Evolutionary conservation across 1,140 invertebrate species (phyloP).

Genomic region (Gonioctena quinquepunctata): DNA sequence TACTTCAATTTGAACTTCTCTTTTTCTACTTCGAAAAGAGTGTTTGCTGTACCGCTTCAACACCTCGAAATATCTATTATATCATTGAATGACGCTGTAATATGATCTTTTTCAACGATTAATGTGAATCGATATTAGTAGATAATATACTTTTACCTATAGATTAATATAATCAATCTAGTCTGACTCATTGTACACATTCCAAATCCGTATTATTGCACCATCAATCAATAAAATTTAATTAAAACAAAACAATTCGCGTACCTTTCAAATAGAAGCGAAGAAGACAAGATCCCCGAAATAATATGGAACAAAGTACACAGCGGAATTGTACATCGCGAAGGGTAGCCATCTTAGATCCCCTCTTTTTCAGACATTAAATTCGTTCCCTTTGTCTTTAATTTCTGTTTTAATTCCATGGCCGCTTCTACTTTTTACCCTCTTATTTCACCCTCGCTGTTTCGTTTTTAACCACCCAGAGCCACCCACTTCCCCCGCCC

Average conservation of each 20-base stretch:
- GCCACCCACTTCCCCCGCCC: slow-evolving; percentile 4
- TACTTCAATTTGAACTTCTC: no score
- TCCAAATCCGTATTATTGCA: no score
- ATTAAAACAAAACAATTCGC: background rate
- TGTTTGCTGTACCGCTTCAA: no score
- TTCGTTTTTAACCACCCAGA: slow-evolving; percentile 28
- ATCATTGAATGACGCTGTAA: no score
- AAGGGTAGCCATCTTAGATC: slow-evolving; percentile 34
- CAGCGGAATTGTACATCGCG: slow-evolving; percentile 3
- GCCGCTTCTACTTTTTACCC: slow-evolving; percentile 47
- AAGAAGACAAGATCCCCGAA: slow-evolving; percentile 12
- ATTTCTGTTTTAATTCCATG: slow-evolving; percentile 50
- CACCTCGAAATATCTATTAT: no score
- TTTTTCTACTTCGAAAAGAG: no score
- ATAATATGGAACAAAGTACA: slow-evolving; percentile 11
- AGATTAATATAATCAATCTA: no score
- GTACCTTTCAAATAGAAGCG: background rate
- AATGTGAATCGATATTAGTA: no score
- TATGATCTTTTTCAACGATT: no score
- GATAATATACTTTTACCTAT: no score
- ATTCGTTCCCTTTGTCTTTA: slow-evolving; percentile 47
- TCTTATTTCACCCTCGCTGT: slow-evolving; percentile 42
- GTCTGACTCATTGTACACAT: no score
- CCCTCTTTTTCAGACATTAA: slow-evolving; percentile 35
- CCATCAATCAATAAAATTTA: background rate